Evolutionary conservation across 2,888 invertebrate species (phyloP).

Genomic region (Watsonalla binaria): DNA sequence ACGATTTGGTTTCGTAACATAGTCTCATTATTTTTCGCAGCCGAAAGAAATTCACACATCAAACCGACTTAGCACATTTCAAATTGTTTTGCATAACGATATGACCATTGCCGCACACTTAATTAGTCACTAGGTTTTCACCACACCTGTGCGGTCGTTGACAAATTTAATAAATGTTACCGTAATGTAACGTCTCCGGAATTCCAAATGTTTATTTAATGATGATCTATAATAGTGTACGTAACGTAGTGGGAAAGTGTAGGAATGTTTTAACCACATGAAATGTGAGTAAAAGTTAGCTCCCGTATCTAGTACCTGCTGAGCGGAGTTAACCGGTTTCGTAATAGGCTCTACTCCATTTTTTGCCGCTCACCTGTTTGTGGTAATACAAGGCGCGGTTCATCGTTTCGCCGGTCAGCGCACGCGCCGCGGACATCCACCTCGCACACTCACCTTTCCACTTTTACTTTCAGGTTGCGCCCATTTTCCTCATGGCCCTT

Average conservation of each 20-base stretch:
- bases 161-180: not conserved
- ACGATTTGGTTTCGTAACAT: slow-evolving; percentile 28
- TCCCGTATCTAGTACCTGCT: slow-evolving; percentile 50
- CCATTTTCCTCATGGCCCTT: slow-evolving; percentile 46
- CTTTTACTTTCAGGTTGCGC: slow-evolving; percentile 69
- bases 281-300: slow-evolving; percentile 70
- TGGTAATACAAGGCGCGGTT: slow-evolving; percentile 39
- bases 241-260: slow-evolving; percentile 41
- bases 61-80: slow-evolving; percentile 17
- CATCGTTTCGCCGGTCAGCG: slow-evolving; percentile 39
- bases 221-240: slow-evolving; percentile 30
- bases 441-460: slow-evolving; percentile 35
- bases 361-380: slow-evolving; percentile 71
- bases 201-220: slow-evolving; percentile 8
- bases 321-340: slow-evolving; percentile 56
- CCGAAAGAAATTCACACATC: slow-evolving; percentile 28
- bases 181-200: not conserved
- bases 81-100: slow-evolving; percentile 1
- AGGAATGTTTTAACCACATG: slow-evolving; percentile 55
- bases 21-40: slow-evolving; percentile 17
- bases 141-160: not conserved
- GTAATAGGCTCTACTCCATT: slow-evolving; percentile 61
- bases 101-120: not conserved
- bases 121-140: not conserved
- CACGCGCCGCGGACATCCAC: slow-evolving; percentile 36